Evolutionary conservation across 2,888 invertebrate genomes (phyloP).

Genomic region (Clitarchus hookeri): DNA sequence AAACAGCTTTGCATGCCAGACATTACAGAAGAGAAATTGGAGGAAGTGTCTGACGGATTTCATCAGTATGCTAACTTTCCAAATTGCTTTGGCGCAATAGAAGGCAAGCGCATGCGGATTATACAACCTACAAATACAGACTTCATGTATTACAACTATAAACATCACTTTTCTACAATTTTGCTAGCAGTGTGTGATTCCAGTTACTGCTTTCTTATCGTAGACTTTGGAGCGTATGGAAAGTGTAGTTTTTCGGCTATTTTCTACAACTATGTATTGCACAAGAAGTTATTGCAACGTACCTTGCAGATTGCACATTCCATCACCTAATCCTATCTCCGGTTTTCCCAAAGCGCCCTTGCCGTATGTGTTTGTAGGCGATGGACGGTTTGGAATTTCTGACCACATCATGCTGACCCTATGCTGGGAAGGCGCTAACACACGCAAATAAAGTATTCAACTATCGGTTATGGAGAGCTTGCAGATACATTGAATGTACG

Average conservation of each 20-base stretch:
- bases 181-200: no score
- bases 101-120: neutral
- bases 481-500: neutral
- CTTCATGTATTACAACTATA: no score
- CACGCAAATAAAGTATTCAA: neutral
- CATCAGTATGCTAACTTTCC: neutral
- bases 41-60: constrained; percentile 10
- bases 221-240: no score
- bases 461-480: neutral
- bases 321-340: neutral
- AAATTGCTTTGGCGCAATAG: neutral
- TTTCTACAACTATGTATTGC: neutral
- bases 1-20: no score
- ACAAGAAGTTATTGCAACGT: constrained; percentile 1
- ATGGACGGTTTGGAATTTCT: neutral
- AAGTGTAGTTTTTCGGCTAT: neutral
- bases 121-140: neutral
- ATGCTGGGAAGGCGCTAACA: no score
- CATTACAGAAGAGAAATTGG: neutral
- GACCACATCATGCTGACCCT: no score
- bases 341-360: neutral
- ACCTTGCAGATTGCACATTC: neutral
- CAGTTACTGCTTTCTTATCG: no score
- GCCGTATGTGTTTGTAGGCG: neutral
- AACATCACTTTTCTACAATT: no score